A percentile compares a stretch with the other conserved stretches of the same genome.
These are phyloP conservation scores for Pipra filicauda DNA, from an alignment of 2,113 vertebrate species.

Conservation along the genomic window DNA sequence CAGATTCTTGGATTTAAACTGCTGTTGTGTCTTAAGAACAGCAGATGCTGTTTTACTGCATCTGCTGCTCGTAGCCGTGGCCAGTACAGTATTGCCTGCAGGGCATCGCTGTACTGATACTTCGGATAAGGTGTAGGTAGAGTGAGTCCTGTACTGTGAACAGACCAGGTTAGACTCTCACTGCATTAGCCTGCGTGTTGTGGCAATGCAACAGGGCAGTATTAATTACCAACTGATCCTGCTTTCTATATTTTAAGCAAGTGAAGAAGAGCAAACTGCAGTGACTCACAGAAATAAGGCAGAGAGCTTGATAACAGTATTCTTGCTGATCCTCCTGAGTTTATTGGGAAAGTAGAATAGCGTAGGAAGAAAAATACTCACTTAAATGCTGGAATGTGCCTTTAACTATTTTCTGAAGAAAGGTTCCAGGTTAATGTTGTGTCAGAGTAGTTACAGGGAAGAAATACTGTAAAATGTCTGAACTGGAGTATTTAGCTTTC, in stretches of 20 bases:
- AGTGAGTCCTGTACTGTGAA: background rate
- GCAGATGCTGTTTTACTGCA: background rate
- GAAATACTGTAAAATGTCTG: background rate
- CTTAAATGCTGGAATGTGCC: background rate
- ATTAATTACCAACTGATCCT: background rate
- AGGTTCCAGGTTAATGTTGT: background rate
- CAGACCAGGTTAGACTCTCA: background rate
- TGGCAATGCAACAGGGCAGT: fast-evolving
- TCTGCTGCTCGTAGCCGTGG: background rate
- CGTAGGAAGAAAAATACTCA: background rate
- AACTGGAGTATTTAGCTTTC: background rate
- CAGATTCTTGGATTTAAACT: background rate
- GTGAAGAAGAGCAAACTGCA: background rate
- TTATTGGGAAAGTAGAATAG: background rate
- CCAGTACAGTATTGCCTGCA: background rate
- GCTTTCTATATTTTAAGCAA: background rate
- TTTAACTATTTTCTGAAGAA: background rate
- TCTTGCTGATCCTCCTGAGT: background rate
- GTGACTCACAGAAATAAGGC: background rate
- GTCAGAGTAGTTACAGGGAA: background rate
- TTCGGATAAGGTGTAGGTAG: background rate
- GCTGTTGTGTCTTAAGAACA: background rate
- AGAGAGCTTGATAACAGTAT: background rate
- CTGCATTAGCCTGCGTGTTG: background rate
- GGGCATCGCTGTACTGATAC: background rate